These are phyloP conservation scores for Cliona cf. orientalis DNA, from an alignment of 37 sponge, comb jelly and placozoan genomes.

Conservation along the genomic window DNA sequence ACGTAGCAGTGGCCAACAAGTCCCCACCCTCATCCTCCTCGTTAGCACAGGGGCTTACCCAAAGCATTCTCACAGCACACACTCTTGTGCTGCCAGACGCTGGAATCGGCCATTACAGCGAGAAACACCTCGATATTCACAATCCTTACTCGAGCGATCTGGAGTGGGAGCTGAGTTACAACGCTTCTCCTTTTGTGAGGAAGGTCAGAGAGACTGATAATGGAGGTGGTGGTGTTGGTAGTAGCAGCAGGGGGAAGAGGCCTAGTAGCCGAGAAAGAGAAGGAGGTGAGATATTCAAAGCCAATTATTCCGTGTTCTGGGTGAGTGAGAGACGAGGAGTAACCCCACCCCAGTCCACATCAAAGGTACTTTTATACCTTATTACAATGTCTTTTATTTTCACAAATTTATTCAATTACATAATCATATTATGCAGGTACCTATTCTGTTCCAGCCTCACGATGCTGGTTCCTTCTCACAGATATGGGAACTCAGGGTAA, in stretches of 20 bases:
- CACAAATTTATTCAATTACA: background rate
- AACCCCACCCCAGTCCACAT: constrained; percentile 1
- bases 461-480: constrained; percentile 55
- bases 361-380: constrained; percentile 26
- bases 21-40: constrained; percentile 3
- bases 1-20: background rate
- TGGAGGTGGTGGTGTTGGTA: no score
- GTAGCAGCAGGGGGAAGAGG: no score
- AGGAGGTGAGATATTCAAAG: constrained; percentile 30
- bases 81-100: no score
- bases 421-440: constrained; percentile 30
- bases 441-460: constrained; percentile 51
- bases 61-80: no score
- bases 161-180: constrained; percentile 42
- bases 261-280: no score
- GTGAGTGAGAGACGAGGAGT: constrained; percentile 26
- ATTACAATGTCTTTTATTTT: background rate
- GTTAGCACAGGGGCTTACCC: background rate
- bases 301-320: constrained; percentile 56
- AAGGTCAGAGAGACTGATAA: constrained; percentile 28
- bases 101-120: no score
- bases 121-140: constrained; percentile 15
- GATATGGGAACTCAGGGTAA: constrained; percentile 58
- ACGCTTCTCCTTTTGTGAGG: constrained; percentile 48
- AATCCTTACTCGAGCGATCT: constrained; percentile 45